Evolutionary conservation across 2,797 vertebrate genomes (phyloP).

Genomic region (Cynopterus sphinx): DNA sequence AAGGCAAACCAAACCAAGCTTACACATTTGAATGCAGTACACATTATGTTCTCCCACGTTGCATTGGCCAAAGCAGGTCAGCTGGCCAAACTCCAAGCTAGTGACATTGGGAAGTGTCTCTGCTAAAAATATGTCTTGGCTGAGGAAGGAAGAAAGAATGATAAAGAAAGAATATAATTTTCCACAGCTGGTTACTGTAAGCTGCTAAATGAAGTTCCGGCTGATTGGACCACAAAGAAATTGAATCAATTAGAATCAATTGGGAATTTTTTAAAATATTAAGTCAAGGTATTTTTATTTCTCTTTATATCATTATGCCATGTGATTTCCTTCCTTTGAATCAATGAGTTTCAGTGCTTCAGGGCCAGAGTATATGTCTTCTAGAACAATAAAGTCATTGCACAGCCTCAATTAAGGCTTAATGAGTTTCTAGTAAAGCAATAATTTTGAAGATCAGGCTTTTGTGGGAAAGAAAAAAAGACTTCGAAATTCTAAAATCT

Average conservation of each 20-base stretch:
- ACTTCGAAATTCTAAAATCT: neutral
- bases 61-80: neutral
- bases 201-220: neutral
- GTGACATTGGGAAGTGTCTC: neutral
- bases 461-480: neutral
- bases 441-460: neutral
- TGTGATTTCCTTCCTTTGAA: neutral
- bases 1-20: neutral
- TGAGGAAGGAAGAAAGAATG: neutral
- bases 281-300: conserved; percentile 20
- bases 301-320: neutral
- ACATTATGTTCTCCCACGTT: neutral
- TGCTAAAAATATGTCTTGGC: conserved; percentile 29
- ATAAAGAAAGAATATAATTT: conserved; percentile 7
- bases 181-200: neutral
- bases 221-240: neutral
- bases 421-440: neutral
- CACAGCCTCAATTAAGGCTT: neutral
- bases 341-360: neutral
- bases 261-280: neutral
- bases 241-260: neutral
- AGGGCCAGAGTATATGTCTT: neutral
- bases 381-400: neutral
- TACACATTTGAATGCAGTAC: neutral
- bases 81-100: conserved; percentile 13